Evolutionary conservation across 2,888 invertebrate genomes (phyloP).

Genomic region (Rhamnusium bicolor): DNA sequence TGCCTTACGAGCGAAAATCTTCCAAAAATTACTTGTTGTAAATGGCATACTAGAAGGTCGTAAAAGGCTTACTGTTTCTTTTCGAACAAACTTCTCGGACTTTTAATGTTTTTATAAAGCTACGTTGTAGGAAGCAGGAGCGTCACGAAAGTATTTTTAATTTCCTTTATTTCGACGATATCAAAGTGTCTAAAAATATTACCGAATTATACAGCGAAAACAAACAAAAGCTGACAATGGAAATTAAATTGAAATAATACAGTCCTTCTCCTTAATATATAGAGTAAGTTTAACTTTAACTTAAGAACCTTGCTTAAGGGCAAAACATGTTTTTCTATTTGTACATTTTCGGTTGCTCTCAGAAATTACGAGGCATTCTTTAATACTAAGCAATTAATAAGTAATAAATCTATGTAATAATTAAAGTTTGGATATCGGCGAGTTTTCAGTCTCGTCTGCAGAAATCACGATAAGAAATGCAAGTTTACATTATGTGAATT

Average conservation of each 20-base stretch:
- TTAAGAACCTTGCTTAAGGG: too few species aligned
- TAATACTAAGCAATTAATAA: too few species aligned
- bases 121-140: background rate
- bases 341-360: too few species aligned
- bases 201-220: background rate
- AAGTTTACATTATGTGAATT: too few species aligned
- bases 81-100: constrained; percentile 23
- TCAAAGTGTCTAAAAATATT: background rate
- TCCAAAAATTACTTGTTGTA: constrained; percentile 24
- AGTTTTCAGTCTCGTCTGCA: too few species aligned
- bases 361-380: too few species aligned
- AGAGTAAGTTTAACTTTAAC: too few species aligned
- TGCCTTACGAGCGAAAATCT: constrained; percentile 19
- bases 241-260: background rate
- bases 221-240: background rate
- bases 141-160: constrained; percentile 2
- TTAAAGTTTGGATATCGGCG: too few species aligned
- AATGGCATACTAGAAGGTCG: constrained; percentile 23
- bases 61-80: constrained; percentile 24
- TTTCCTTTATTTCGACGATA: background rate
- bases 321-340: too few species aligned
- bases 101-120: constrained; percentile 25
- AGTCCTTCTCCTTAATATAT: too few species aligned
- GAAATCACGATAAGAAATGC: too few species aligned
- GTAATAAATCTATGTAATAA: too few species aligned